phyloP scores from a whole-genome alignment of 2,113 vertebrate species.

The Dryoscopus gambensis region DNA sequence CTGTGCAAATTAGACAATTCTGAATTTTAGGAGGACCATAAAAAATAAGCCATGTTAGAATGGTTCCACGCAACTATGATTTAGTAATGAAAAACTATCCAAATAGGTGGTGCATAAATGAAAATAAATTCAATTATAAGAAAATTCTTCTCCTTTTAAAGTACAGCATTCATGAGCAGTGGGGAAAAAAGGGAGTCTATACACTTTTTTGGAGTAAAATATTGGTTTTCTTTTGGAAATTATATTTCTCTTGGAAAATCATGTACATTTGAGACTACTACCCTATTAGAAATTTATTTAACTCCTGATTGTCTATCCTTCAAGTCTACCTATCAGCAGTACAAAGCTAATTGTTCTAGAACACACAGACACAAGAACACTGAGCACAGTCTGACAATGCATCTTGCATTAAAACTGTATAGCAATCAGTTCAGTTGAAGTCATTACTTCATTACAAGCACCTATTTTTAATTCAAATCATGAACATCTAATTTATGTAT shows the following conservation, averaged over 20 bases:
- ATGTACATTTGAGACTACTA: background rate
- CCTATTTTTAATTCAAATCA: background rate
- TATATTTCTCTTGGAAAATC: background rate
- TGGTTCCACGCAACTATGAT: background rate
- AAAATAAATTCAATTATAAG: background rate
- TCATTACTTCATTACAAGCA: background rate
- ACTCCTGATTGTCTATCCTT: background rate
- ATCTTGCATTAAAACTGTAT: background rate
- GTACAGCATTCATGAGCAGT: background rate
- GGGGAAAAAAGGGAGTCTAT: background rate
- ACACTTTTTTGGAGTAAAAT: background rate
- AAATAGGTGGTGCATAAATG: background rate
- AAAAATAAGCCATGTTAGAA: background rate
- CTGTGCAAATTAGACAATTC: background rate
- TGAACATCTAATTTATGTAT: background rate
- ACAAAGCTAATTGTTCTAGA: background rate
- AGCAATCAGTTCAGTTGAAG: background rate
- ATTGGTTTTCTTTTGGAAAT: background rate
- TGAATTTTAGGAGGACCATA: background rate
- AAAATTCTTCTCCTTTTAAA: background rate
- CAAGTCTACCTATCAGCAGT: background rate
- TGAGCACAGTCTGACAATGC: background rate
- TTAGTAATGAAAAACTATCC: background rate
- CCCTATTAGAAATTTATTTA: background rate
- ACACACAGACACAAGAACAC: background rate